Evolutionary conservation across 1,140 invertebrate species (phyloP).

Genomic region (Samia ricini): DNA sequence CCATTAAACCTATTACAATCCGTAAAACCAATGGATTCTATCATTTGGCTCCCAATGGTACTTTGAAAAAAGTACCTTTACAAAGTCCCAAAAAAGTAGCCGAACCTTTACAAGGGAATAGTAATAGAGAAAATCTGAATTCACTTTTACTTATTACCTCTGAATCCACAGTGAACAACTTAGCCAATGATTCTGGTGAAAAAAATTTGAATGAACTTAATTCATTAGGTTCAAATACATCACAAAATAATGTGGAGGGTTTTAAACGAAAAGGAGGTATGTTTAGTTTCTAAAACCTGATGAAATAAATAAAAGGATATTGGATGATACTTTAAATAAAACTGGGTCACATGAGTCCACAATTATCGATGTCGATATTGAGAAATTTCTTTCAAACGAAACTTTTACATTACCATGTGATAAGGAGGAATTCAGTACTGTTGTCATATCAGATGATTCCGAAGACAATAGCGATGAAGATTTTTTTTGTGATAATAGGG

Average conservation of each 20-base stretch:
- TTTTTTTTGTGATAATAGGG: background rate
- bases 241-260: background rate
- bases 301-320: constrained; percentile 62
- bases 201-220: background rate
- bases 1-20: background rate
- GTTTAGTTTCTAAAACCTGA: constrained; percentile 66
- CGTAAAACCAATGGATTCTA: constrained; percentile 54
- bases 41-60: constrained; percentile 33
- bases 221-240: background rate
- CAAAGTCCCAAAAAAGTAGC: constrained; percentile 3
- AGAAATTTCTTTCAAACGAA: constrained; percentile 41
- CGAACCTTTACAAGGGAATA: background rate
- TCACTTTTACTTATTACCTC: background rate
- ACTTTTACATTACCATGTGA: background rate
- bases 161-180: background rate
- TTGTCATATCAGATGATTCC: constrained; percentile 24
- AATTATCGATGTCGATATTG: constrained; percentile 36
- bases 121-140: background rate
- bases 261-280: constrained; percentile 33
- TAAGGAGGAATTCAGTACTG: background rate
- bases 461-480: constrained; percentile 46
- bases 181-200: background rate
- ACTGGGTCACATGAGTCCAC: background rate
- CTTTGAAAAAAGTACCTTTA: constrained; percentile 30
- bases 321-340: constrained; percentile 15